Conservation (phyloP, 2,888 invertebrate species). For the Loripinus fragilis region DNA sequence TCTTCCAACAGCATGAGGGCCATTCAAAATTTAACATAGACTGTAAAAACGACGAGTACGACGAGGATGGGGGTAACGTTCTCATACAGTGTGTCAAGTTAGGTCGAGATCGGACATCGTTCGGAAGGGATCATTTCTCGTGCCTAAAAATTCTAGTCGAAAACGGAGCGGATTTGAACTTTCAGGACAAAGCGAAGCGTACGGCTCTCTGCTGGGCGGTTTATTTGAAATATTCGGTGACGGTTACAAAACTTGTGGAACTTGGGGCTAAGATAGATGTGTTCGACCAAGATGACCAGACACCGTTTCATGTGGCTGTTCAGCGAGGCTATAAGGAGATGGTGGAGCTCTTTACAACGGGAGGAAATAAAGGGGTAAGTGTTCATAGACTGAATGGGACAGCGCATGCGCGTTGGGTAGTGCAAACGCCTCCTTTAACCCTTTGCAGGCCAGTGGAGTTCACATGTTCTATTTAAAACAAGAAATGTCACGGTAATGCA, state of each 20-base stretch:
- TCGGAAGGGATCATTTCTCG: constrained; percentile 53
- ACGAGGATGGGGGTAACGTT: constrained; percentile 64
- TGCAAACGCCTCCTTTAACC: too few relatives aligned
- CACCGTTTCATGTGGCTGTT: constrained; percentile 62
- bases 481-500: too few relatives aligned
- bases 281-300: constrained; percentile 63
- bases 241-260: constrained; percentile 53
- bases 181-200: constrained; percentile 58
- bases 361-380: constrained; percentile 19
- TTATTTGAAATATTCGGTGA: constrained; percentile 45
- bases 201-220: constrained; percentile 68
- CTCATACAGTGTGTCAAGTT: constrained; percentile 63
- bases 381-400: too few relatives aligned
- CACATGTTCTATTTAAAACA: too few relatives aligned
- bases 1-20: constrained; percentile 39
- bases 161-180: constrained; percentile 63
- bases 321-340: constrained; percentile 59
- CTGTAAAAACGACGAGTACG: constrained; percentile 56
- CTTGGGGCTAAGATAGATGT: constrained; percentile 59
- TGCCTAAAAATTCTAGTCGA: constrained; percentile 61
- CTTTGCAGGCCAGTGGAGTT: too few relatives aligned
- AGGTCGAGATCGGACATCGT: constrained; percentile 53
- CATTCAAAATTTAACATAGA: constrained; percentile 52
- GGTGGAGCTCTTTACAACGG: constrained; percentile 28
- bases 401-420: too few relatives aligned